A percentile compares a stretch with the other conserved stretches of the same genome.
Evolutionary conservation across 2,888 invertebrate species (phyloP).

Genomic region (Crepidodera aurea): DNA sequence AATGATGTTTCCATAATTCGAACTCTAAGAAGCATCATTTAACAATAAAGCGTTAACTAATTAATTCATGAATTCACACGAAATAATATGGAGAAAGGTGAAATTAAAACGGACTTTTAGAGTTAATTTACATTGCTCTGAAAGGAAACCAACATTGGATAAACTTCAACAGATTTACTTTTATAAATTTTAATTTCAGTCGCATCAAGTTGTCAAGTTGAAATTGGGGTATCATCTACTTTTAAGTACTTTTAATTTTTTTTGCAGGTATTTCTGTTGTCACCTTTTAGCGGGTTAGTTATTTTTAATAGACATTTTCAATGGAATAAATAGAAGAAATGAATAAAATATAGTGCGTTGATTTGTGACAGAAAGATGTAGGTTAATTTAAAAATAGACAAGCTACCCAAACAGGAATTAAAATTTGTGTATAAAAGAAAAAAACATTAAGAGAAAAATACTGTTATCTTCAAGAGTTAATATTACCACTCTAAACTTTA

Average conservation of each 20-base stretch:
- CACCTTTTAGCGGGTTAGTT: too few species aligned
- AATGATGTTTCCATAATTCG: conserved; percentile 1
- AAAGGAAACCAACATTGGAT: conserved; percentile 38
- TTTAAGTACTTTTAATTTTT: background rate
- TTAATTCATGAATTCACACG: conserved; percentile 43
- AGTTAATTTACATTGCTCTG: conserved; percentile 37
- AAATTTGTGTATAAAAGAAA: too few species aligned
- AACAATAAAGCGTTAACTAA: conserved; percentile 39
- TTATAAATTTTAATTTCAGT: conserved; percentile 12
- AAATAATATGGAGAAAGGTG: conserved; percentile 44
- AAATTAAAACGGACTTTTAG: conserved; percentile 43
- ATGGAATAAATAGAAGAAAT: too few species aligned
- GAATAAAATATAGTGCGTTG: too few species aligned
- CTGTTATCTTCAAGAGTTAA: background rate
- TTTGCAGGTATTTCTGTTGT: background rate
- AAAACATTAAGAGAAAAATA: background rate
- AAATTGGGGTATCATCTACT: conserved; percentile 3
- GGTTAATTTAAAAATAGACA: too few species aligned
- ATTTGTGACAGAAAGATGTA: too few species aligned
- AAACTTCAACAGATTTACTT: conserved; percentile 29
- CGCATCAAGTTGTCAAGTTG: background rate
- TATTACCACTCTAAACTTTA: conserved; percentile 1
- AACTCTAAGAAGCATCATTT: conserved; percentile 18
- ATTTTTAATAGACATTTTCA: too few species aligned
- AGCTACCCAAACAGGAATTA: too few species aligned